Base-by-base conservation (phyloP, 2,113 vertebrate species). In the Oxyura jamaicensis region DNA sequence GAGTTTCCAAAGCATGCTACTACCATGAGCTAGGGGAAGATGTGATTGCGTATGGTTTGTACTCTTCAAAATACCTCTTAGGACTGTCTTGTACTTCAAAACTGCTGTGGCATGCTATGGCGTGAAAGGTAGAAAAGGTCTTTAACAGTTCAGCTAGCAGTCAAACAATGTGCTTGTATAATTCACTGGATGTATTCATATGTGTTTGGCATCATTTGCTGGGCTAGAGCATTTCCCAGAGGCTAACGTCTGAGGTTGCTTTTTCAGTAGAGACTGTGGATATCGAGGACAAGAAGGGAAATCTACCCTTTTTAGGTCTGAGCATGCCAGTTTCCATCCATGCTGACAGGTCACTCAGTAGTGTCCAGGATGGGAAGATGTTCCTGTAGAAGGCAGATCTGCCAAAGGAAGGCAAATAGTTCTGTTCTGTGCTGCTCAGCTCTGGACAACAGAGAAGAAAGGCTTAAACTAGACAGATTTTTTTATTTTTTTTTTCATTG, bases 101-200 rank as follows among this genome's bases (percentile, higher is more conserved):
- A 66, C 16, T 66, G 2, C 23, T 50, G 2, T 25, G 6, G 6
- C 89, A 55, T 85, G 58, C n/a, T 71, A 20, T 74, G 22, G 19
- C 25, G 13, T 78, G 52, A 86, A 60, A 81, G 20, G 67, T 46
- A 42, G 75, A 75, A 75, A 72, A 28, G 1, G 2, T 85, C 25
- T 94, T 90, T 71, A 87, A 71, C 13, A 28, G 23, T 87, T 93
- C 17, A 74, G 59, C 60, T 93, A 93, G 22, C 56, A 78, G 60
- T 83, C 56, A 75, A 33, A 74, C 20, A 56, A 13, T 80, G 59
- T 95, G 46, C 42, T 94, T 31, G 3, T 77, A 17, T 48, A 78
- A 60, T 77, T 41, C 8, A 9, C 36, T 59, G 52, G 8, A 10
- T 71, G n/a, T 73, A 20, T 83, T 44, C 41, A 6, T 88, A 50